Conservation (phyloP, 2,797 vertebrate species). For the Ctenopoma multispine region DNA sequence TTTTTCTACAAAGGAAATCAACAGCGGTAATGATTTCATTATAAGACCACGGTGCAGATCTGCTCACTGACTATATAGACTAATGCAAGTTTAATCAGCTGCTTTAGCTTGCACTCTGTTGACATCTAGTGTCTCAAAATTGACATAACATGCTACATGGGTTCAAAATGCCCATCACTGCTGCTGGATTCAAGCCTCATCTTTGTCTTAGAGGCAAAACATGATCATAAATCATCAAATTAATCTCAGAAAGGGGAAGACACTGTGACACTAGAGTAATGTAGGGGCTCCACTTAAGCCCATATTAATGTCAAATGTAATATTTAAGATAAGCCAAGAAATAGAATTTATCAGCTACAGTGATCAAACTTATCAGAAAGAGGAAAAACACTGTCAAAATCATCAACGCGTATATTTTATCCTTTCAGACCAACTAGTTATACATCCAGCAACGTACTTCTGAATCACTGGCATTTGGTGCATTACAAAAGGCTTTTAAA, state of each 20-base stretch:
- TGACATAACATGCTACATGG: constrained; percentile 34
- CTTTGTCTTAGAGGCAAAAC: constrained; percentile 16
- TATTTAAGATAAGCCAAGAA: not conserved
- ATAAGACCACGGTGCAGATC: constrained; percentile 57
- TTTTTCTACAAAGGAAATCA: constrained; percentile 52
- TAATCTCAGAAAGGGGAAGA: not conserved
- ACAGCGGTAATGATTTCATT: constrained; percentile 67
- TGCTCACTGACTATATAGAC: constrained; percentile 54
- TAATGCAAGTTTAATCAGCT: constrained; percentile 61
- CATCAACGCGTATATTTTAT: not conserved
- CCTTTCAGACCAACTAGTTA: not conserved
- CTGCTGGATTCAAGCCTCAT: constrained; percentile 10
- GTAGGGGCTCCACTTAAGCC: not conserved
- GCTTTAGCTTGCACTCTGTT: constrained; percentile 68
- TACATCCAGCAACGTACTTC: constrained; percentile 16
- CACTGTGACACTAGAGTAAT: not conserved
- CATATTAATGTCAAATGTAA: not conserved
- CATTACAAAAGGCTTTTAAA: constrained; percentile 19
- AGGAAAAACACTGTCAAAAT: constrained; percentile 3
- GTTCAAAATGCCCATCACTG: constrained; percentile 28
- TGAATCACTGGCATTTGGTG: constrained; percentile 23
- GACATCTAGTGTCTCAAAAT: constrained; percentile 73
- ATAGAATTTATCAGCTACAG: constrained; percentile 3
- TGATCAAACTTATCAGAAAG: constrained; percentile 27
- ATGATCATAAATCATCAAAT: constrained; percentile 16